Evolutionary conservation across 2,797 vertebrate species (phyloP), one percentile per base, ranked within the genome.

Genomic region (Pelobates cultripes): DNA sequence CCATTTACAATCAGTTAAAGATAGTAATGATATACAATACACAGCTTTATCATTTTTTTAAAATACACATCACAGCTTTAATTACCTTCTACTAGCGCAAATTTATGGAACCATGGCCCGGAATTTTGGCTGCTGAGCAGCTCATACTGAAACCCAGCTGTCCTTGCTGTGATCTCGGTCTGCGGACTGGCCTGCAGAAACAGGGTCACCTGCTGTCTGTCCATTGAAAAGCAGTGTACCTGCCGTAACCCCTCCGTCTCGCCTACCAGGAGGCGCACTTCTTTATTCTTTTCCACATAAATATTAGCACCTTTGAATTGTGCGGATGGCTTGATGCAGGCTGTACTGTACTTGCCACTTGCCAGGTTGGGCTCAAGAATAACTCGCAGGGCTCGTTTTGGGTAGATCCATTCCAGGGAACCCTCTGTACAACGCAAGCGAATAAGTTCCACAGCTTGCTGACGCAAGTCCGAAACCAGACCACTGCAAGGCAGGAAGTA

Each of bases 101-200:
- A 84, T 28, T 84, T 84, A 64, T 81, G 87, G 73, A 84, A 40
- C 73, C 83, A 81, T 0, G 87, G 75, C 43, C 86, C 84, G 0
- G 79, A 3, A 0, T 88, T 92, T 75, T 87, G 87, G 86, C 88
- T 91, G 64, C 88, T 87, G 82, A 94, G 89, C 86, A 96, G 86
- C 87, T 96, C 92, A 0, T 95, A 94, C 87, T 92, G 93, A 90
- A 96, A 95, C 72, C 93, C 90, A 86, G 94, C 88, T 0, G 71
- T 85, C 42, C 88, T 88, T 70, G 88, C 88, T 84, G 89, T 86
- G 88, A 93, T 88, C 70, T 89, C 90, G 15, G 79, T 86, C 79
- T 91, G 93, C 0, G 88, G 93, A 53, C 88, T 91, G 78, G 92
- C 92, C 85, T 95, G 94, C 63, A 96, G 90, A 87, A 96, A 95